Percentiles rank a stretch among this genome's conserved stretches.
Conservation (phyloP, 2,113 vertebrate genomes). For the Platanista minor region DNA sequence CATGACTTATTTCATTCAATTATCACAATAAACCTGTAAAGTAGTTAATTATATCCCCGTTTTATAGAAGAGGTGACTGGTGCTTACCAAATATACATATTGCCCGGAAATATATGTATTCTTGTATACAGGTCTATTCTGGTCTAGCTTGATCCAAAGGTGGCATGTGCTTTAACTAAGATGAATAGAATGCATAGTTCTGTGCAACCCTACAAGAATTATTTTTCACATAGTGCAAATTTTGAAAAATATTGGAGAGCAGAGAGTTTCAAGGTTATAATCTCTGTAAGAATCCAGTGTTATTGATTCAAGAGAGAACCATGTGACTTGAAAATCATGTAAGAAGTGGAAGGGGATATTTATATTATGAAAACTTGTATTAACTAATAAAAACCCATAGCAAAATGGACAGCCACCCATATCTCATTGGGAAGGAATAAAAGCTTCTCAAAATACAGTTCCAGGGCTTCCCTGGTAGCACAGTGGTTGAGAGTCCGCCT, state of each 20-base stretch:
- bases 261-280: not conserved
- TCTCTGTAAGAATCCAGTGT: not conserved
- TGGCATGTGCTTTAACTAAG: not conserved
- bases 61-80: not conserved
- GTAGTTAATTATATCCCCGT: not conserved
- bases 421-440: not conserved
- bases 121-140: not conserved
- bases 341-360: not conserved
- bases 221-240: not conserved
- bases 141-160: not conserved
- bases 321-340: not conserved
- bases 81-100: not conserved
- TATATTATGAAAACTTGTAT: not conserved
- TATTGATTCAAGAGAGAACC: not conserved
- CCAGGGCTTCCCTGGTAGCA: too few species aligned
- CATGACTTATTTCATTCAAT: not conserved
- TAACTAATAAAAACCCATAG: not conserved
- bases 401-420: not conserved
- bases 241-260: not conserved
- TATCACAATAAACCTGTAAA: not conserved
- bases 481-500: too few species aligned
- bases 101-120: not conserved
- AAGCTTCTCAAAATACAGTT: not conserved
- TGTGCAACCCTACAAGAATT: not conserved
- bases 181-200: not conserved